Percentiles rank a stretch among this genome's conserved stretches.
Conservation (phyloP, 2,113 vertebrate genomes). For the Sceloporus tristichus region DNA sequence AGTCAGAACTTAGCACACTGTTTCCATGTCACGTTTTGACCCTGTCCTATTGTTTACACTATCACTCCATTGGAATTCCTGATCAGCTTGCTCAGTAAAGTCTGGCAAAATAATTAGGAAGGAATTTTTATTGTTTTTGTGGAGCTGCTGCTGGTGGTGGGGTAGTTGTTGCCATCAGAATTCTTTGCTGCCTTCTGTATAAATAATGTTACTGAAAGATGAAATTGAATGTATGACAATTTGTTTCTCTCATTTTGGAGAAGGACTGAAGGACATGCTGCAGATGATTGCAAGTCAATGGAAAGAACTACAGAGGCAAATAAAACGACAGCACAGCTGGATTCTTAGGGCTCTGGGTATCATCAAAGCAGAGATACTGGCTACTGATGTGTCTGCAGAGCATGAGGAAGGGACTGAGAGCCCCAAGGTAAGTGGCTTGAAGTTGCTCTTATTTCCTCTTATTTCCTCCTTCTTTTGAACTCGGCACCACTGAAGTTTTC, state of each 20-base stretch:
- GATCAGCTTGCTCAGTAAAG: slow-evolving; percentile 42
- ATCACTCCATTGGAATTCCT: slow-evolving; percentile 16
- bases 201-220: slow-evolving; percentile 46
- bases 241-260: slow-evolving; percentile 70
- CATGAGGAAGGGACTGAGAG: slow-evolving; percentile 79
- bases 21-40: slow-evolving; percentile 19
- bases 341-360: slow-evolving; percentile 92
- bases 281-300: slow-evolving; percentile 94
- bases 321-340: slow-evolving; percentile 97
- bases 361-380: slow-evolving; percentile 93
- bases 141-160: background rate
- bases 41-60: background rate
- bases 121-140: background rate
- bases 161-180: slow-evolving; percentile 42
- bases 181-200: slow-evolving; percentile 37
- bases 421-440: slow-evolving; percentile 88
- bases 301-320: slow-evolving; percentile 97
- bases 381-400: slow-evolving; percentile 85
- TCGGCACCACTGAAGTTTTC: slow-evolving; percentile 82
- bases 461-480: slow-evolving; percentile 84
- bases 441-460: slow-evolving; percentile 80
- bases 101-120: slow-evolving; percentile 1
- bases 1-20: slow-evolving; percentile 38
- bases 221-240: slow-evolving; percentile 53
- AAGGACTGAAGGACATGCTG: slow-evolving; percentile 95